Evolutionary conservation across 2,888 invertebrate species (phyloP).

Genomic region (Plagiodera versicolora): DNA sequence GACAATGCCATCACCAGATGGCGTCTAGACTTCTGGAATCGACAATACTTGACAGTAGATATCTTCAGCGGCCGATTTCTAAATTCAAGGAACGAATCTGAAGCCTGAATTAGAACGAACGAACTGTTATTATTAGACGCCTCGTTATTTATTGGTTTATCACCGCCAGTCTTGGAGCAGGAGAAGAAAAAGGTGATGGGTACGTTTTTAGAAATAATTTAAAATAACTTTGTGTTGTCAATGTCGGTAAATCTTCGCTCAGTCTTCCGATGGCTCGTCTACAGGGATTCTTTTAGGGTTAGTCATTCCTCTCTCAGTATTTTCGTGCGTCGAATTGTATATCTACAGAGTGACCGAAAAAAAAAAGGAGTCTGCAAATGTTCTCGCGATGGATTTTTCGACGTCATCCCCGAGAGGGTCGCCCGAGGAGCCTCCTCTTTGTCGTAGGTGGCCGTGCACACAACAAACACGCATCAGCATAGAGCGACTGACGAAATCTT

Average conservation of each 20-base stretch:
- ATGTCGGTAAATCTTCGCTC: conserved; percentile 20
- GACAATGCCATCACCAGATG: too few species aligned
- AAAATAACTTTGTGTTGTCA: conserved; percentile 35
- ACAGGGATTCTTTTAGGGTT: conserved; percentile 19
- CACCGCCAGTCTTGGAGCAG: conserved; percentile 43
- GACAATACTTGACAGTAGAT: too few species aligned
- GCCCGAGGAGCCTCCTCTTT: too few species aligned
- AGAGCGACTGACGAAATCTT: conserved; percentile 50
- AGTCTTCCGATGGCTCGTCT: conserved; percentile 24
- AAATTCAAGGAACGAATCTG: conserved; percentile 48
- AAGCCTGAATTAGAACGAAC: conserved; percentile 12
- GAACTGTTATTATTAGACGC: conserved; percentile 48
- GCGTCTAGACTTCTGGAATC: too few species aligned
- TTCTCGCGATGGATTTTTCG: neutral
- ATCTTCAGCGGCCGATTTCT: conserved; percentile 31
- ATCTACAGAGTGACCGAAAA: neutral
- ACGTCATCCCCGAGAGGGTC: too few species aligned
- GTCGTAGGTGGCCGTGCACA: conserved; percentile 2
- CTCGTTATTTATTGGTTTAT: conserved; percentile 50
- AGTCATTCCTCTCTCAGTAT: conserved; percentile 21
- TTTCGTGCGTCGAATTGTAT: neutral
- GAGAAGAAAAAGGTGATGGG: too few species aligned
- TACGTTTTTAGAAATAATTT: conserved; percentile 44
- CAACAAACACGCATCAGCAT: conserved; percentile 28
- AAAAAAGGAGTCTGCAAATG: too few species aligned